Evolutionary conservation across 2,113 vertebrate genomes (phyloP), one percentile per base, ranked within the genome.

Genomic region (Bucco capensis): DNA sequence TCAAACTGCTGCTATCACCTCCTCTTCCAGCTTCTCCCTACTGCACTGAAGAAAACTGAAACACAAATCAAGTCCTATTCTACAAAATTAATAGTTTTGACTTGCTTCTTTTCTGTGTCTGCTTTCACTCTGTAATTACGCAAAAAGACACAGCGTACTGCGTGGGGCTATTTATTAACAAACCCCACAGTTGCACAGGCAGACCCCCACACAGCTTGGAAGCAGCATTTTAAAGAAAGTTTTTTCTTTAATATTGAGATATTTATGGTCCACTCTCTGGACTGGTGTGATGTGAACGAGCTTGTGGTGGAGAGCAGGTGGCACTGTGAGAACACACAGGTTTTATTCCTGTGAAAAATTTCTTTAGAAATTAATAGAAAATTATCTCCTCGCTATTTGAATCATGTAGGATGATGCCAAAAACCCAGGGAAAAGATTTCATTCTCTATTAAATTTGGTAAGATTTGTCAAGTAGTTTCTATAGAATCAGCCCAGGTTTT

Each of bases 81-180:
- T 78, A 71, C 86, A 83, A 91, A 96, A 95, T 96, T 87, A 94
- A 91, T 88, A 65, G 70, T 88, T 95, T 92, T 82, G 82, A 83
- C 78, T 94, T 74, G 28, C 62, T 88, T 86, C 83, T 81, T 94
- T 93, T 67, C 72, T 49, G 30, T 38, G 81, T 67, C 54, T 79
- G 83, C 66, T 88, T 91, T 88, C 83, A 57, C 70, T 87, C 67
- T 79, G 75, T 86, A 95, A 94, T 94, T 93, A 95, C 2, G 27
- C 82, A 82, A 79, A 94, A 93, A 93, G 90, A 78, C 93, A 88
- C 16, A 19, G 67, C 31, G 7, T 89, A 67, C 86, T 84, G 88
- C 12, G 35, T 74, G 58, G 88, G 90, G 90, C 91, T 91, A 92
- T 84, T 88, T 88, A 95, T 92, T 93, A 93, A 85, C 93, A 88